Base-by-base conservation (phyloP, 2,888 invertebrate genomes). In the Creontiades dilutus region DNA sequence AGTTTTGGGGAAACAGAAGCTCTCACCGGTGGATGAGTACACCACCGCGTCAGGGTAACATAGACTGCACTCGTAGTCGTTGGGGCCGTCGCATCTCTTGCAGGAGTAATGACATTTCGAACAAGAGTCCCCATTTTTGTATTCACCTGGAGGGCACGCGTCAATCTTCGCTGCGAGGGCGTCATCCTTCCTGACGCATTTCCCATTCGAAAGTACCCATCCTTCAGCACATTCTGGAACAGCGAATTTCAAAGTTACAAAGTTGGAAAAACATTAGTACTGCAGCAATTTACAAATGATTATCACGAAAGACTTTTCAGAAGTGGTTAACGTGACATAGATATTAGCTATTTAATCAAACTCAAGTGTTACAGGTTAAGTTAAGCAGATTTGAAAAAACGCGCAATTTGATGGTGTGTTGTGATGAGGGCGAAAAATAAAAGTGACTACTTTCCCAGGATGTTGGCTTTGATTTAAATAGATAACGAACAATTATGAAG, bases 91-190 rank as follows among this genome's bases (percentile, higher is more conserved):
- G 92, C 97, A 97, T 13, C 94, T 94, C 90, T 94, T 94, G 93
- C 97, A 97, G n/a, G 95, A 95, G 93, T 97, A 96, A 93, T 97
- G 96, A 93, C 97, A 97, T 48, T 94, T 93, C 1, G 95, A 93
- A 92, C 97, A 97, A 23, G 14, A 52, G 3, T 61, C 91, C 1
- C 90, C 89, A 11, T 46, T 87, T 89, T 90, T 27, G 47, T 87
- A 90, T 4, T 89, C 85, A 82, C 91, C 92, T 89, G 91, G 61
- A 89, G 90, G 80, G 68, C 85, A 46, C 12, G 27, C 27, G 52
- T 19, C 55, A 9, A 89, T 47, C 75, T n/a, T 61, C 52, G 76
- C 52, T 16, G 57, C 19, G 23, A 47, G n/a, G 7, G 55, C 19
- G 27, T 86, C 86, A 37, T 68, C 37, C 2, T 16, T 57, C 37